phyloP scores from a whole-genome alignment of 2,113 vertebrate species.

The Cygnus atratus region DNA sequence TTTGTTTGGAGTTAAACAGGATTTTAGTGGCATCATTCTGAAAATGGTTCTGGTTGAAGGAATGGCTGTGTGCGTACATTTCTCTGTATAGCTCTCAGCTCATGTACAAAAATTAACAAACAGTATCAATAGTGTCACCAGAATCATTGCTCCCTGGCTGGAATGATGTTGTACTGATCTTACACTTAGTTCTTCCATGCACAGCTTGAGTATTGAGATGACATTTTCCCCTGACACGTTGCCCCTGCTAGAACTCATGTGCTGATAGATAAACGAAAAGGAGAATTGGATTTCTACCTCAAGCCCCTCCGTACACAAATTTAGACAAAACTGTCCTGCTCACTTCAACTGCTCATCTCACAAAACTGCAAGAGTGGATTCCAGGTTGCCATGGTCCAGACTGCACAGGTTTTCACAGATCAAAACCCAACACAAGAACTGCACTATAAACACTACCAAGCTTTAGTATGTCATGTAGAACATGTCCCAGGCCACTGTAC shows the following conservation, averaged over 20 bases:
- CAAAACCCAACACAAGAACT: not conserved
- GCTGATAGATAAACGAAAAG: not conserved
- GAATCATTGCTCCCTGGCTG: not conserved
- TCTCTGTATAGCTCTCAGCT: not conserved
- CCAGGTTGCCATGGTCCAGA: not conserved
- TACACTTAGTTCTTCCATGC: not conserved
- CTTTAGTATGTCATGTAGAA: not conserved
- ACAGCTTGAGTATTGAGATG: not conserved
- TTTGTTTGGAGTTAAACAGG: constrained; percentile 28
- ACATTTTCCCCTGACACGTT: not conserved
- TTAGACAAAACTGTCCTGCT: not conserved
- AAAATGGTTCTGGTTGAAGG: constrained; percentile 29
- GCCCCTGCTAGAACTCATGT: not conserved
- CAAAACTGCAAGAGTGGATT: not conserved
- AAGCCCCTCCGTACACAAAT: not conserved
- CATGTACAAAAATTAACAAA: not conserved
- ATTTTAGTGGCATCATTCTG: constrained; percentile 34
- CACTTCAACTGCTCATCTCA: not conserved
- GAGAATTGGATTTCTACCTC: not conserved
- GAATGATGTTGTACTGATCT: not conserved
- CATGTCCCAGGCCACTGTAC: not conserved
- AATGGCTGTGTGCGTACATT: not conserved
- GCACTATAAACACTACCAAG: not conserved
- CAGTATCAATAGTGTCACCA: not conserved
- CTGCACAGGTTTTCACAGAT: not conserved